These are phyloP conservation scores for Seriola dumerili DNA, from an alignment of 2,113 vertebrate species.

Conservation along the genomic window DNA sequence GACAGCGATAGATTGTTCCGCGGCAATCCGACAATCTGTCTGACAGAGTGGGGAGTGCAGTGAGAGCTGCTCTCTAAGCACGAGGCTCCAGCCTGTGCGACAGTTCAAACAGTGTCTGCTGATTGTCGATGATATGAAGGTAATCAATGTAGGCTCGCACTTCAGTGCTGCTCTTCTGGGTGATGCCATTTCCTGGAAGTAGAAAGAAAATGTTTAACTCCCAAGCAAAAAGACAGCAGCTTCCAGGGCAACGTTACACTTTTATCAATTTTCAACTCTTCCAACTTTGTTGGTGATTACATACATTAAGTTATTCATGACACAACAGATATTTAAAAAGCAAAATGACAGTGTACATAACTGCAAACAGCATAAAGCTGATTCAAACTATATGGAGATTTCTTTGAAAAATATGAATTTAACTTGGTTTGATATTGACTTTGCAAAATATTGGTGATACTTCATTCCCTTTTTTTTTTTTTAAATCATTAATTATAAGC, in stretches of 20 bases:
- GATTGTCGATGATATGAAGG: constrained; percentile 96
- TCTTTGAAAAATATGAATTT: too few species aligned
- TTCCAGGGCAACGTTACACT: neutral
- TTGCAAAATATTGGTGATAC: too few species aligned
- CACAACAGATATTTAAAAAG: too few species aligned
- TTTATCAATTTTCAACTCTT: neutral
- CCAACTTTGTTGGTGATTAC: too few species aligned
- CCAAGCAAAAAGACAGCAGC: neutral
- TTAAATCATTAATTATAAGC: neutral
- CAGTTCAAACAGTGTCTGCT: constrained; percentile 96
- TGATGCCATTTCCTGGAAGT: constrained; percentile 87
- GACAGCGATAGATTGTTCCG: constrained; percentile 38
- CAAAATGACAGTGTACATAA: too few species aligned
- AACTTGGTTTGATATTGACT: too few species aligned
- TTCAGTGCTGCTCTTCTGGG: constrained; percentile 92
- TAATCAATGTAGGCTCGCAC: constrained; percentile 90
- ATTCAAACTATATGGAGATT: neutral
- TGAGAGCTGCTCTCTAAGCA: constrained; percentile 72
- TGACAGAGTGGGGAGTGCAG: constrained; percentile 16
- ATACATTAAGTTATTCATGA: too few species aligned
- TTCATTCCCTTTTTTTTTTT: too few species aligned
- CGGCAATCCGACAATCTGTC: constrained; percentile 36
- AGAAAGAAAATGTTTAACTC: neutral
- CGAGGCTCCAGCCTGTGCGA: constrained; percentile 96
- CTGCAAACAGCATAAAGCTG: neutral